Percentiles rank a stretch among this genome's conserved stretches.
These are phyloP conservation scores for Hippocampus kuda DNA, from an alignment of 2,797 vertebrate species.

Conservation along the genomic window DNA sequence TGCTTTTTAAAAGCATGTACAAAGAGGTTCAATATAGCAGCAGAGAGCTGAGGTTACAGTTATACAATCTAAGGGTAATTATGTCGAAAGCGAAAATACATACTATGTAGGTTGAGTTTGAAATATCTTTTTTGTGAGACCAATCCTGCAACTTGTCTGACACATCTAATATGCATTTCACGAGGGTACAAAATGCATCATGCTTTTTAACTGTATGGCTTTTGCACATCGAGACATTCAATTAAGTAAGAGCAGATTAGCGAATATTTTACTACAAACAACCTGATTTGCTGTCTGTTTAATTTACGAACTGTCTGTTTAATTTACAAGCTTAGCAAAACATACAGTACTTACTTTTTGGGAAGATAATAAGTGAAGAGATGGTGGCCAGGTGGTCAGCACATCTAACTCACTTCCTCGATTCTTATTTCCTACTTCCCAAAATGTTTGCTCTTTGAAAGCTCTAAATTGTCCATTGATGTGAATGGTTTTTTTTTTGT, in stretches of 20 bases:
- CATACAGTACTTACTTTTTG: too few relatives aligned
- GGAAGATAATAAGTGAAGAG: neutral
- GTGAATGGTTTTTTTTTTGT: neutral
- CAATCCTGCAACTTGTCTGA: neutral
- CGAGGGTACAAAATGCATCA: neutral
- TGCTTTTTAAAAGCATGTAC: too few relatives aligned
- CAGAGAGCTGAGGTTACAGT: neutral
- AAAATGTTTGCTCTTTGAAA: neutral
- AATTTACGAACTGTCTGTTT: neutral
- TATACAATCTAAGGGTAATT: too few relatives aligned
- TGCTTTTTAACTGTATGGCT: conserved; percentile 35
- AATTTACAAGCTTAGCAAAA: too few relatives aligned
- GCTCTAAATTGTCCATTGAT: neutral
- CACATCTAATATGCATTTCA: neutral
- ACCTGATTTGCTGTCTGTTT: conserved; percentile 3
- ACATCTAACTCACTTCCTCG: neutral
- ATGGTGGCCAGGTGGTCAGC: neutral
- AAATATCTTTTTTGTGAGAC: neutral
- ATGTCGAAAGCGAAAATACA: neutral
- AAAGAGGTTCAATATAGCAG: too few relatives aligned
- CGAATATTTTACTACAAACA: conserved; percentile 52
- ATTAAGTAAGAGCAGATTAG: conserved; percentile 51
- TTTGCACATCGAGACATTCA: conserved; percentile 57
- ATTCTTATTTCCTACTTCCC: neutral
- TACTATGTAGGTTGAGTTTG: neutral